Evolutionary conservation across 2,888 invertebrate species (phyloP), one percentile per base, ranked within the genome.

Genomic region (Yponomeuta plumbellus): DNA sequence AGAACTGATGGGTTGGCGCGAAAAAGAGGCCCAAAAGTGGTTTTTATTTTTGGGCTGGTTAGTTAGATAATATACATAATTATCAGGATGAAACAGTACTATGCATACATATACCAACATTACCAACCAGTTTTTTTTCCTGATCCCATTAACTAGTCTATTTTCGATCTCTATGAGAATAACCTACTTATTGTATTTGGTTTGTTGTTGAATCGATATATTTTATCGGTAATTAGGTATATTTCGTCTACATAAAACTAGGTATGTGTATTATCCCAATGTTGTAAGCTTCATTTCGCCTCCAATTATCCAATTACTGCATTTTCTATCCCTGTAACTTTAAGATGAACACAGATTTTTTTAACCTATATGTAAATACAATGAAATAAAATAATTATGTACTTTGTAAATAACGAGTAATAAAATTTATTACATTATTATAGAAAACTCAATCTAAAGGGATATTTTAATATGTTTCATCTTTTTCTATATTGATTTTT

Each of bases 391-490:
- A 62, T 26, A 62, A 34, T 26, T 61, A 64, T 58, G 21, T 61
- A 61, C 23, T 61, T 66, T 59, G 22, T 44, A 44, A 23, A 52
- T 61, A 52, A 8, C 34, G 21, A 13, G 20, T 66, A 44, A 61
- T 66, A 61, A 26, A 34, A 22, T 66, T 66, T 26, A 59, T 66
- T 44, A 61, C 44, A 52, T 66, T 61, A 61, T 61, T 57, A 34
- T 63, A 68, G 61, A 61, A 58, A 34, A 13, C 17, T 52, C 44
- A 52, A 17, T 52, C 34, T 34, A 17, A 52, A 17, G 44, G 1
- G 44, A 5, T 17, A 52, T 13, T 13, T 13, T 52, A 1, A 52
- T 52, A 17, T 0, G 2, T 52, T 17, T 52, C 2, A 52, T 13
- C 17, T 52, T 17, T 52, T 52, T 52, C 3, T 1, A 52, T 17